phyloP scores from a whole-genome alignment of 1,140 invertebrate species.

The Heliconius nattereri region DNA sequence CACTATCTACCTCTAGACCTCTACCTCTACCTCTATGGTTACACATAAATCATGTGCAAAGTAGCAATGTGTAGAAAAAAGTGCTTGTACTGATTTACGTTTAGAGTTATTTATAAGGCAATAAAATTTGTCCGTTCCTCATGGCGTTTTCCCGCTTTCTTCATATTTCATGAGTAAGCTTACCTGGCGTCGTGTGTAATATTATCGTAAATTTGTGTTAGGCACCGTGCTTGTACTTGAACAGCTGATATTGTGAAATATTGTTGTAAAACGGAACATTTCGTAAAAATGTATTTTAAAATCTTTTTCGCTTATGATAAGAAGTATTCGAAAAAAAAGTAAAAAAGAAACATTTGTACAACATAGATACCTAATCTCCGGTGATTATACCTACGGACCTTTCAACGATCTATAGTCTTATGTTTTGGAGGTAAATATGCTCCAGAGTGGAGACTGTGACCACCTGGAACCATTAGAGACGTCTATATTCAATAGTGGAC shows the following conservation, averaged over 20 bases:
- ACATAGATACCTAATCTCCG: no score
- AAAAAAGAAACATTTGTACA: no score
- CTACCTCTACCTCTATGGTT: no score
- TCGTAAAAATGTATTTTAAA: not conserved
- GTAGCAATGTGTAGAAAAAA: conserved; percentile 18
- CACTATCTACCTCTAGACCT: no score
- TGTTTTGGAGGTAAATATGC: no score
- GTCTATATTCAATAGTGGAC: no score
- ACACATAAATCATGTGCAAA: conserved; percentile 11
- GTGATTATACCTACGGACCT: no score
- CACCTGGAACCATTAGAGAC: no score
- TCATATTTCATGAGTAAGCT: conserved; percentile 40
- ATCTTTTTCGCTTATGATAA: no score
- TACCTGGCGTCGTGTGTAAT: conserved; percentile 22
- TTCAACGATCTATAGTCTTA: no score
- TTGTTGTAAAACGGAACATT: not conserved
- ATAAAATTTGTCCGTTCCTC: conserved; percentile 42
- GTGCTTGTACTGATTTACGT: conserved; percentile 34
- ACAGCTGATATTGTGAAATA: conserved; percentile 35
- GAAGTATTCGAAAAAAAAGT: no score
- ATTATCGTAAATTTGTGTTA: conserved; percentile 37
- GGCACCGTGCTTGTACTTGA: conserved; percentile 21
- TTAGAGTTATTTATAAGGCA: conserved; percentile 38
- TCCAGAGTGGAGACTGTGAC: no score
- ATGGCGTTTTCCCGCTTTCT: conserved; percentile 34